Evolutionary conservation across 2,888 invertebrate genomes (phyloP).

Genomic region (Ochlodes sylvanus): DNA sequence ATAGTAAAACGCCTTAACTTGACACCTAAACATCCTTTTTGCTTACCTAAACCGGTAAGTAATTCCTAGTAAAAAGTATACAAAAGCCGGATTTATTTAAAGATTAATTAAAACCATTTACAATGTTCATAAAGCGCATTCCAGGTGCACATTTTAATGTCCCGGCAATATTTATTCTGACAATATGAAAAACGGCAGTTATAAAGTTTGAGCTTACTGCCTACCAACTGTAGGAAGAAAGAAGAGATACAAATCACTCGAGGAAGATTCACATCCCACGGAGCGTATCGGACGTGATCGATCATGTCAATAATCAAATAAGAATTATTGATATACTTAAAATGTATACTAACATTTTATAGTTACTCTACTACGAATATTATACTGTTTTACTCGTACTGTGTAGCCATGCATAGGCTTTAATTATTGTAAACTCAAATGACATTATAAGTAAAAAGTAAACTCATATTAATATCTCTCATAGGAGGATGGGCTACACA

Average conservation of each 20-base stretch:
- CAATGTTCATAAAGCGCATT: not conserved
- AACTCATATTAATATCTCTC: too few relatives aligned
- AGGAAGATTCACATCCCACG: constrained; percentile 5
- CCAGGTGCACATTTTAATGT: constrained; percentile 26
- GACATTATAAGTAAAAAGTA: too few relatives aligned
- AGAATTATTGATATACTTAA: too few relatives aligned
- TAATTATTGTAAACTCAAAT: too few relatives aligned
- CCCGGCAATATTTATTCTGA: constrained; percentile 28
- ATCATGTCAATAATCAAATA: too few relatives aligned
- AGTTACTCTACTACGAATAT: too few relatives aligned
- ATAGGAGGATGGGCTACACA: too few relatives aligned
- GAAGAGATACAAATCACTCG: constrained; percentile 31
- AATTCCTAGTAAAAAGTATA: not conserved
- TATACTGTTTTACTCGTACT: too few relatives aligned
- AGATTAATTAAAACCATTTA: constrained; percentile 10
- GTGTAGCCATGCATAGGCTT: too few relatives aligned
- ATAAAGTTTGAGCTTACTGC: constrained; percentile 25
- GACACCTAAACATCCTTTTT: not conserved
- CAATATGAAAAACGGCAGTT: constrained; percentile 30
- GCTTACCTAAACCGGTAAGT: too few relatives aligned
- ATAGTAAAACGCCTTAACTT: too few relatives aligned
- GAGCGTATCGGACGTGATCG: not conserved
- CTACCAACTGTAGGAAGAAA: constrained; percentile 28
- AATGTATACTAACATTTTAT: too few relatives aligned
- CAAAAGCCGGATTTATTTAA: not conserved